Conservation (phyloP, 2,797 vertebrate genomes). For the Garrulus glandarius region DNA sequence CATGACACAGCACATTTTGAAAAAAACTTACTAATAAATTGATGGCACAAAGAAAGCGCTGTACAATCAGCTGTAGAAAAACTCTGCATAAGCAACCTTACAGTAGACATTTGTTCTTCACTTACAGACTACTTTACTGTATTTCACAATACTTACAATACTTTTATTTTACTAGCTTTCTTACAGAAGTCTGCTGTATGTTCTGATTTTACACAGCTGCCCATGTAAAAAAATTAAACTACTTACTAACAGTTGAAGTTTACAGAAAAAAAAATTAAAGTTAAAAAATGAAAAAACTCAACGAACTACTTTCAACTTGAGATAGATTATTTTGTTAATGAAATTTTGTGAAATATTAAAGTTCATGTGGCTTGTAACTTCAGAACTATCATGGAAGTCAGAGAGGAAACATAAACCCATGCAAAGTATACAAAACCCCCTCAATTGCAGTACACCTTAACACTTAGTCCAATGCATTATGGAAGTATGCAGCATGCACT, state of each 20-base stretch:
- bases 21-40: background rate
- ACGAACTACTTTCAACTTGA: background rate
- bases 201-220: background rate
- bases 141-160: background rate
- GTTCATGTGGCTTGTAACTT: background rate
- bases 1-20: background rate
- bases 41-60: constrained; percentile 12
- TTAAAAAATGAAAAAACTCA: background rate
- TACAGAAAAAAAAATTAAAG: background rate
- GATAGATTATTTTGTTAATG: background rate
- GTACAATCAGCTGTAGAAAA: background rate
- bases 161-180: background rate
- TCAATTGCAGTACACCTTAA: background rate
- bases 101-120: background rate
- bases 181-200: background rate
- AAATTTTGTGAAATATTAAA: background rate
- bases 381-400: background rate
- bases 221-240: background rate
- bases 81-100: background rate
- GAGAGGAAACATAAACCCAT: background rate
- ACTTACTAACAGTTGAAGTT: background rate
- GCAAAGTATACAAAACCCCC: background rate
- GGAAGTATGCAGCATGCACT: background rate
- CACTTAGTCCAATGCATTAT: background rate
- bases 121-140: background rate